phyloP scores from a whole-genome alignment of 2,888 invertebrate species.

The Parnassius smintheus region DNA sequence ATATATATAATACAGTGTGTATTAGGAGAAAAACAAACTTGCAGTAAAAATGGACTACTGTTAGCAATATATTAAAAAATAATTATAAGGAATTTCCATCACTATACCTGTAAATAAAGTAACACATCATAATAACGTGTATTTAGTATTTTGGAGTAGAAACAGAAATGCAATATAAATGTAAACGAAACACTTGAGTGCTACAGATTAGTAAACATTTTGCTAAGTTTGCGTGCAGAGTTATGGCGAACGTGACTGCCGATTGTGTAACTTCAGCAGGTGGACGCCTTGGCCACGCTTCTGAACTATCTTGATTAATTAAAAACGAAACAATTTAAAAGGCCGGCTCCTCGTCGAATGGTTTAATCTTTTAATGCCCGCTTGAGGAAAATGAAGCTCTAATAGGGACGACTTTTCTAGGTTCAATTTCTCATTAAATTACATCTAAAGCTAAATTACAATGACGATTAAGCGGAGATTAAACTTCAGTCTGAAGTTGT shows the following conservation, averaged over 20 bases:
- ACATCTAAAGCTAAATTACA: no score
- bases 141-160: neutral
- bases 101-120: no score
- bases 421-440: neutral
- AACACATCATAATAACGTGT: conserved; percentile 17
- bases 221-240: conserved; percentile 2
- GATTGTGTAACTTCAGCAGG: conserved; percentile 30
- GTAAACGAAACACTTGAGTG: conserved; percentile 2
- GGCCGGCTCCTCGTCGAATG: neutral
- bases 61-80: no score
- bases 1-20: no score
- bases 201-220: conserved; percentile 10
- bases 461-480: no score
- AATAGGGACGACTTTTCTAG: conserved; percentile 1
- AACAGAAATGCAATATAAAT: conserved; percentile 12
- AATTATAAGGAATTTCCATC: no score
- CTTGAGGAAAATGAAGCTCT: conserved; percentile 8
- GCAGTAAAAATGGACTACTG: no score
- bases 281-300: conserved; percentile 29
- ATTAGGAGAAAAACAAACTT: no score
- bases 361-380: conserved; percentile 4
- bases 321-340: conserved; percentile 12
- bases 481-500: no score
- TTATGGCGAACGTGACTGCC: conserved; percentile 29
- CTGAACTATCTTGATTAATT: conserved; percentile 24